These are phyloP conservation scores for Pemphigus obesinymphae DNA, from an alignment of 1,140 invertebrate genomes.

Conservation along the genomic window DNA sequence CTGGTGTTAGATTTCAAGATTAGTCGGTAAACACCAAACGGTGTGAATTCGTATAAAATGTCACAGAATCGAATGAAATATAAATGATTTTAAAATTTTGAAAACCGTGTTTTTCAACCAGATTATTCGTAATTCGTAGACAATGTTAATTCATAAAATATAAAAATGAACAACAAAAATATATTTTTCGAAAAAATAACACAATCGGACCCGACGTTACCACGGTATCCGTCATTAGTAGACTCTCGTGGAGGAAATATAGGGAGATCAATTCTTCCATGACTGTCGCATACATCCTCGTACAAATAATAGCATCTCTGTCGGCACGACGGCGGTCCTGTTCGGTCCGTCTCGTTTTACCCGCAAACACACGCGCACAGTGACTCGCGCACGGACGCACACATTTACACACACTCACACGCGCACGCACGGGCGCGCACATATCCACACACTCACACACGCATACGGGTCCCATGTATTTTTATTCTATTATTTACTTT, in stretches of 20 bases:
- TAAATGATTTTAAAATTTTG: no score
- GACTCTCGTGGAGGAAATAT: background rate
- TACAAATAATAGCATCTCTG: slow-evolving; percentile 2
- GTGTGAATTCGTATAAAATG: no score
- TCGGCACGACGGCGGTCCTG: background rate
- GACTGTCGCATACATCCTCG: background rate
- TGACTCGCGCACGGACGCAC: background rate
- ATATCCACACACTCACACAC: background rate
- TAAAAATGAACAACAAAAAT: no score
- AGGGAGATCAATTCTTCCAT: background rate
- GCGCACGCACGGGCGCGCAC: background rate
- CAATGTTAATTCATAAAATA: no score
- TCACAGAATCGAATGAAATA: no score
- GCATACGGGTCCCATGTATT: background rate
- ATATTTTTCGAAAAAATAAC: no score
- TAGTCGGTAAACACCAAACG: no score
- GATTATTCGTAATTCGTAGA: no score
- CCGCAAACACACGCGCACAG: background rate
- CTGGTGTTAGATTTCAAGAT: background rate
- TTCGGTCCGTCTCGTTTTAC: slow-evolving; percentile 1
- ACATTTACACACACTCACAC: background rate
- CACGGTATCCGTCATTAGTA: background rate
- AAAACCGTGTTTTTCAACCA: no score
- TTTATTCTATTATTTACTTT: slow-evolving; percentile 39
- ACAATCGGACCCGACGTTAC: background rate